Evolutionary conservation across 2,888 invertebrate genomes (phyloP).

Genomic region (Cordylochernes scorpioides): DNA sequence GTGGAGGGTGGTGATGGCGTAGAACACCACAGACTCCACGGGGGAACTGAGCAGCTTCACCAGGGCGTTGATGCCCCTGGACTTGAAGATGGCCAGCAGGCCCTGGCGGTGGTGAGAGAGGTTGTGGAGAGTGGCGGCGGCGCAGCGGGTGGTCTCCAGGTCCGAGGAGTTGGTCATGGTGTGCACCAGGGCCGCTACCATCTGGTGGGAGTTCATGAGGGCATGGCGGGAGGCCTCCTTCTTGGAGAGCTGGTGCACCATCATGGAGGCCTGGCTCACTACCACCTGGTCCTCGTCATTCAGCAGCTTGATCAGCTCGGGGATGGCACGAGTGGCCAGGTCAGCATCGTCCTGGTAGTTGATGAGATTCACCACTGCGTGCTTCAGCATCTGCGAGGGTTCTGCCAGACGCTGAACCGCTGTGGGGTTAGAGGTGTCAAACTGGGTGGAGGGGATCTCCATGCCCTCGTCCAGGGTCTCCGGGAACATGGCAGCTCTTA

Average conservation of each 20-base stretch:
- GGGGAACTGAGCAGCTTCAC: conserved; percentile 81
- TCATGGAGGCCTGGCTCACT: conserved; percentile 93
- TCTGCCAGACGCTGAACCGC: conserved; percentile 85
- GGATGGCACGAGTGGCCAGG: conserved; percentile 28
- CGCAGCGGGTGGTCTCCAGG: conserved; percentile 82
- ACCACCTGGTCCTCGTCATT: conserved; percentile 89
- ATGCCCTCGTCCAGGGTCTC: conserved; percentile 90
- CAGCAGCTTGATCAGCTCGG: conserved; percentile 79
- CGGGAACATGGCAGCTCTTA: conserved; percentile 95
- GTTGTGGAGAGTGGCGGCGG: conserved; percentile 89
- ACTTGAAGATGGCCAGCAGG: conserved; percentile 85
- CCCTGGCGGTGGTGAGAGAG: conserved; percentile 94
- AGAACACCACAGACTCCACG: conserved; percentile 86
- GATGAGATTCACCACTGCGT: conserved; percentile 90
- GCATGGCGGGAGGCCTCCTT: conserved; percentile 84
- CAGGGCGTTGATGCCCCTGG: conserved; percentile 88
- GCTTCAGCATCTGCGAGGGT: conserved; percentile 71
- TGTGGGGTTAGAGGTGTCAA: conserved; percentile 77
- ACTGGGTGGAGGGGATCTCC: conserved; percentile 85
- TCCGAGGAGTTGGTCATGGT: conserved; percentile 89
- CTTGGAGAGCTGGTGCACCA: conserved; percentile 94
- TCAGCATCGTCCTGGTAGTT: conserved; percentile 44
- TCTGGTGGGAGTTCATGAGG: conserved; percentile 65
- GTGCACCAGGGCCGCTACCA: conserved; percentile 76
- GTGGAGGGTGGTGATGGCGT: conserved; percentile 93